Evolutionary conservation across 1,140 invertebrate genomes (phyloP), one percentile per base, ranked within the genome.

Genomic region (Delia radicum): DNA sequence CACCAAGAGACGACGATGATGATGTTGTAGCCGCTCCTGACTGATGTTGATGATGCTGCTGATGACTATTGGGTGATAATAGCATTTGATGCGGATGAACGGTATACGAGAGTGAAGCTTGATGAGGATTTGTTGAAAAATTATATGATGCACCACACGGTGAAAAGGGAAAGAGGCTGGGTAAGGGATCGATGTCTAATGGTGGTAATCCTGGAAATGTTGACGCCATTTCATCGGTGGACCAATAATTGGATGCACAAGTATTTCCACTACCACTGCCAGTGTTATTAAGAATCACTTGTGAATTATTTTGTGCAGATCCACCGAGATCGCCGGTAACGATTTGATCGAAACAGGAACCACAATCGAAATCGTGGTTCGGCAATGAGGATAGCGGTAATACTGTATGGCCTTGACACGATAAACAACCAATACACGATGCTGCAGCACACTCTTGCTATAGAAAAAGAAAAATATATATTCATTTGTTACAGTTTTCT

Each of bases 161-260:
- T 77, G 92, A 94, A 82, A 94, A 92, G 6, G 91, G 91, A 81
- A 92, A 92, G 13, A 94, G 84, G 81, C 91, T 90, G 61, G 93
- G 92, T 62, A 94, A 82, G 5, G 93, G 93, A 80, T 94, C 93
- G 79, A 94, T 87, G 79, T 95, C 93, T 63, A 94, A 87, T 2
- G 93, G 90, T 48, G 92, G 91, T 63, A 94, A 82, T 1, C 93
- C 92, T n/a, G 85, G 81, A 86, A 94, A 94, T 31, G 84, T 84
- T 24, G 93, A 93, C 29, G 91, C 92, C 93, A 94, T 94, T 80
- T 94, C 93, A 85, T 94, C 93, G 42, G 89, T 87, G 79, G 90
- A 89, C 90, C 92, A 93, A 79, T 89, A 91, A 80, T 85, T 88
- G 29, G 75, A 73, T 77, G 75, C 77, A 31, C 55, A 78, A 72